Evolutionary conservation across 2,797 vertebrate species (phyloP).

Genomic region (Molossus molossus): DNA sequence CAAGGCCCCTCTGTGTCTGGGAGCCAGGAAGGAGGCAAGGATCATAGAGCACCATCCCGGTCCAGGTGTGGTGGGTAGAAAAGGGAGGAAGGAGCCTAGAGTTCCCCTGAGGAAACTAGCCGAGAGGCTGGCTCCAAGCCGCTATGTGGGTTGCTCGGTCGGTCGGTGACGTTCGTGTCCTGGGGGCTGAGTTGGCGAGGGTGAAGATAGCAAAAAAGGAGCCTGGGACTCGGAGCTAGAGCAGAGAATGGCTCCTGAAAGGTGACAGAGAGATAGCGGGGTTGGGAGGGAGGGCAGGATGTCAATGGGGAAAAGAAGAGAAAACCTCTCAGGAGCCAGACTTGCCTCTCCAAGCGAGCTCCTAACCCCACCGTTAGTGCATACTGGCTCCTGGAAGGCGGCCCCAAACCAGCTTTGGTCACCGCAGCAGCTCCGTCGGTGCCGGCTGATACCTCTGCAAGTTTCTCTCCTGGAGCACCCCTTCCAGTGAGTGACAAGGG

Average conservation of each 20-base stretch:
- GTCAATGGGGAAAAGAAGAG: neutral
- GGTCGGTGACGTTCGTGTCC: neutral
- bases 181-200: neutral
- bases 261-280: neutral
- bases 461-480: neutral
- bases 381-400: neutral
- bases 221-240: neutral
- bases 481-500: neutral
- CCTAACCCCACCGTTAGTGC: neutral
- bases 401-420: neutral
- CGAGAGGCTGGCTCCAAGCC: neutral
- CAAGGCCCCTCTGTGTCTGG: slow-evolving; percentile 89
- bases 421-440: fast-evolving
- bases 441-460: neutral
- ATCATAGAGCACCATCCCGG: neutral
- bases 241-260: slow-evolving; percentile 60
- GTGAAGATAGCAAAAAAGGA: neutral
- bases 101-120: neutral
- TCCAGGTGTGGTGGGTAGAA: neutral
- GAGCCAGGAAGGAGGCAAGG: neutral
- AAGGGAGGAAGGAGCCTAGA: neutral
- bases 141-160: neutral
- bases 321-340: neutral
- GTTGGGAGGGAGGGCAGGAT: neutral
- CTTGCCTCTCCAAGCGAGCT: neutral